Conservation (phyloP, 30 jellyfish, hydroid and myxozoan genomes). For the Phacellophora camtschatica region DNA sequence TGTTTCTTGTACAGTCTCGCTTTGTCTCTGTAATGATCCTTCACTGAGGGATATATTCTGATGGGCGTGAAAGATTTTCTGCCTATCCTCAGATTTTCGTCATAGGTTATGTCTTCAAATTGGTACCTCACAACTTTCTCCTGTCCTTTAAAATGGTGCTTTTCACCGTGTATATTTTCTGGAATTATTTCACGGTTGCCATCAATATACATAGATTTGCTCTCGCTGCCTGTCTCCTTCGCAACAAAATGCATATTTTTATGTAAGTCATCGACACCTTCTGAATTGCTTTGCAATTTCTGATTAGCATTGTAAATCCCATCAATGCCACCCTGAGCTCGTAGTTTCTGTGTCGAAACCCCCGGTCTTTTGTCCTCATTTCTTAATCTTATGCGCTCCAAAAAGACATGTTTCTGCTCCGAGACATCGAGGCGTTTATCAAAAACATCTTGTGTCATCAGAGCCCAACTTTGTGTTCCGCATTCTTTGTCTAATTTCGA, state of each 20-base stretch:
- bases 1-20: conserved; percentile 6
- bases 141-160: background rate
- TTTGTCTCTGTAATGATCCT: conserved; percentile 24
- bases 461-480: no score
- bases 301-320: background rate
- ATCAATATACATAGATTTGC: background rate
- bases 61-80: conserved; percentile 54
- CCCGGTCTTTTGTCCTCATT: background rate
- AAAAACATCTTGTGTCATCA: no score
- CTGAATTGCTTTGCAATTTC: background rate
- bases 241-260: background rate
- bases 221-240: conserved; percentile 11
- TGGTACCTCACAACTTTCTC: conserved; percentile 8
- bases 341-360: background rate
- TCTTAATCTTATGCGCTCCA: no score
- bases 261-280: background rate
- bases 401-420: no score
- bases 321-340: background rate
- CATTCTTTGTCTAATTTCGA: no score
- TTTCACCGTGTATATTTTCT: background rate
- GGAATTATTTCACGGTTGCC: background rate
- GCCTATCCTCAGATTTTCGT: conserved; percentile 34
- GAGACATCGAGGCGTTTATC: no score
- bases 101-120: background rate
- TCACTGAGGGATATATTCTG: conserved; percentile 30